These are phyloP conservation scores for Buceros bicornis DNA, from an alignment of 2,797 vertebrate genomes.

Conservation along the genomic window DNA sequence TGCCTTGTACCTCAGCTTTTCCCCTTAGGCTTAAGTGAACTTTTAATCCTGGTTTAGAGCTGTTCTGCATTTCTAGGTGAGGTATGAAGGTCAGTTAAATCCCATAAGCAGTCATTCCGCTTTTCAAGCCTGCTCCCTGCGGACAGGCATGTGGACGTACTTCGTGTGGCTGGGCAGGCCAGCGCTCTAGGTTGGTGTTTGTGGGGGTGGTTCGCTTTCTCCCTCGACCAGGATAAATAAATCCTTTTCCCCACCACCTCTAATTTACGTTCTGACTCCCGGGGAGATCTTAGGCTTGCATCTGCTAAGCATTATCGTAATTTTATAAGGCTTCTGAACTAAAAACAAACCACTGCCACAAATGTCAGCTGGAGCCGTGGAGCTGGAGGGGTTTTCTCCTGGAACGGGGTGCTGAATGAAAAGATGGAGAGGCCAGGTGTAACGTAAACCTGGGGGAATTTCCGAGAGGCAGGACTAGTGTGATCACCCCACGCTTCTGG, in stretches of 20 bases:
- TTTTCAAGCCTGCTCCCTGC: neutral
- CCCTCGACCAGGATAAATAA: neutral
- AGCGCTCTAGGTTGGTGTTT: neutral
- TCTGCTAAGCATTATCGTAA: slow-evolving; percentile 16
- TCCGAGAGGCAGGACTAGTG: neutral
- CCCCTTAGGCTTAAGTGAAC: neutral
- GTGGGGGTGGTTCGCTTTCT: neutral
- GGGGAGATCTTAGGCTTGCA: neutral
- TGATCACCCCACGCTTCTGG: neutral
- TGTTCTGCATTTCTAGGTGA: neutral
- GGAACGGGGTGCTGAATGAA: neutral
- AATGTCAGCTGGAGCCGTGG: neutral
- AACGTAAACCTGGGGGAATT: neutral
- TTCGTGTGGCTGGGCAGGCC: neutral
- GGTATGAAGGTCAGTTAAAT: neutral
- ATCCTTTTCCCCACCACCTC: neutral
- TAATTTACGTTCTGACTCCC: neutral
- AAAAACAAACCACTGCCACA: neutral
- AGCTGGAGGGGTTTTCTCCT: neutral
- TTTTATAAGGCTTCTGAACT: slow-evolving; percentile 15
- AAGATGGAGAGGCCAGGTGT: neutral
- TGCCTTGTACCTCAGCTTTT: neutral
- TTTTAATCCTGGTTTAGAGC: neutral
- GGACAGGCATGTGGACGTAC: rapidly evolving
- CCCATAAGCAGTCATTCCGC: neutral